Evolutionary conservation across 2,797 vertebrate genomes (phyloP).

Genomic region (Neomorphus geoffroyi): DNA sequence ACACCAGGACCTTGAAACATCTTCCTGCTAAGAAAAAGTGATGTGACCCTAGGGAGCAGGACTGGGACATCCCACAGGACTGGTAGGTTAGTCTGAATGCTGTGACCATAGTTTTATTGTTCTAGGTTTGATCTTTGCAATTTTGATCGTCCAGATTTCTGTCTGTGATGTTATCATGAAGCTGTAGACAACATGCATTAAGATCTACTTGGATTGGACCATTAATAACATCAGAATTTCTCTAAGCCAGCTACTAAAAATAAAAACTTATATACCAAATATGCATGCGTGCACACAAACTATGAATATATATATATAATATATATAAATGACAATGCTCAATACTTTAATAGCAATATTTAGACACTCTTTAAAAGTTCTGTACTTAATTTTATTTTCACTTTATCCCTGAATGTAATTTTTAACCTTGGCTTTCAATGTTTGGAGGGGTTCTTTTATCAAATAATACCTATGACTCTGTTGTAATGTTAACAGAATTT

Average conservation of each 20-base stretch:
- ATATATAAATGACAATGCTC: background rate
- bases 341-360: background rate
- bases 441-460: background rate
- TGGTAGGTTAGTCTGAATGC: background rate
- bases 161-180: background rate
- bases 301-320: background rate
- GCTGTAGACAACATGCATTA: background rate
- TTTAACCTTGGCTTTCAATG: background rate
- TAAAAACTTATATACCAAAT: background rate
- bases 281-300: background rate
- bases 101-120: background rate
- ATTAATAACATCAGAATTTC: background rate
- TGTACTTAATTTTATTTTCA: background rate
- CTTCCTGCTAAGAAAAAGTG: background rate
- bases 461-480: background rate
- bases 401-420: background rate
- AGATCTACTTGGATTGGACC: background rate
- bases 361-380: background rate
- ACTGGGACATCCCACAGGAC: background rate
- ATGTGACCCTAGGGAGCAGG: background rate
- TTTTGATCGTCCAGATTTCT: background rate
- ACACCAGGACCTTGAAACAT: background rate
- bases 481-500: background rate
- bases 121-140: background rate
- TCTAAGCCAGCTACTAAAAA: background rate